A percentile compares a stretch with the other conserved stretches of the same genome.
These are phyloP conservation scores for Acanthosepion pharaonis DNA, from an alignment of 2,888 invertebrate genomes.

Conservation along the genomic window DNA sequence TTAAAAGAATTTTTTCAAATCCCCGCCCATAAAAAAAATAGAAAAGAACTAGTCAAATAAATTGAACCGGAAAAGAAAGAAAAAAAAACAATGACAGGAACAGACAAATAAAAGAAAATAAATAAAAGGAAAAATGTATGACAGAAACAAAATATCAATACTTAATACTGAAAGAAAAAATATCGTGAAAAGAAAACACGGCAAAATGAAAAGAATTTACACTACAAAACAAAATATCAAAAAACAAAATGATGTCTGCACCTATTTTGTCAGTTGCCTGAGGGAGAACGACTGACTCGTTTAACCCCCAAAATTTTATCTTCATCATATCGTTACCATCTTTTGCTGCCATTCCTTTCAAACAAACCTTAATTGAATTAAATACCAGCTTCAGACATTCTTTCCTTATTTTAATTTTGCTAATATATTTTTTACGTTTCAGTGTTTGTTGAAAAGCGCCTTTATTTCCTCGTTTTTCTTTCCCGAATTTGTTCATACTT, in stretches of 20 bases:
- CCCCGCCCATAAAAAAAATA: too few species aligned
- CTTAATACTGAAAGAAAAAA: not conserved
- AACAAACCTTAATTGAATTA: conserved; percentile 33
- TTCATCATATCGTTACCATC: not conserved
- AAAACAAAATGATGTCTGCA: not conserved
- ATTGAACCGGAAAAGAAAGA: too few species aligned
- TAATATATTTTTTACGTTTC: not conserved
- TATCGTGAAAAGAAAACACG: not conserved
- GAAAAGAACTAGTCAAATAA: too few species aligned
- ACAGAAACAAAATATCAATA: too few species aligned
- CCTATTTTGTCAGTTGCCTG: not conserved
- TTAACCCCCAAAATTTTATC: not conserved
- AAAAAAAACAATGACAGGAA: too few species aligned
- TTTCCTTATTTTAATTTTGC: not conserved
- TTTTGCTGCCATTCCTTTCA: not conserved
- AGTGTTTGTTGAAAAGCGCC: not conserved
- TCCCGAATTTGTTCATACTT: not conserved
- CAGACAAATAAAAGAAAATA: too few species aligned
- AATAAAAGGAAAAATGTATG: too few species aligned
- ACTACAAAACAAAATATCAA: not conserved
- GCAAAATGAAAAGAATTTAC: not conserved
- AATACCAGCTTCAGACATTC: not conserved
- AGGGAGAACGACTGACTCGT: not conserved
- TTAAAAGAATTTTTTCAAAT: too few species aligned
- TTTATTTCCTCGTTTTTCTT: not conserved